Evolutionary conservation across 2,888 invertebrate species (phyloP).

Genomic region (Leptura quadrifasciata): DNA sequence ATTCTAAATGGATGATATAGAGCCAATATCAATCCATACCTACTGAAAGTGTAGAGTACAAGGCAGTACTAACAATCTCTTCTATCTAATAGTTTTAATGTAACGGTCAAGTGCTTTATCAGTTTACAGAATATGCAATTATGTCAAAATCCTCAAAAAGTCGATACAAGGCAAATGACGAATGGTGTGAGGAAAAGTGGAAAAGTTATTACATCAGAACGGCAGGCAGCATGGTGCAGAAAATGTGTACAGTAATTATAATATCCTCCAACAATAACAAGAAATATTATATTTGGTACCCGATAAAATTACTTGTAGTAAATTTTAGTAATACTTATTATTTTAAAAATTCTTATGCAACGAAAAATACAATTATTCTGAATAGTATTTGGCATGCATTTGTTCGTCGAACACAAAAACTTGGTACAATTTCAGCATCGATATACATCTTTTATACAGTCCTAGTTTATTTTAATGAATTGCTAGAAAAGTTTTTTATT

Average conservation of each 20-base stretch:
- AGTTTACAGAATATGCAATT: too few species aligned
- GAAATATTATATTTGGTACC: neutral
- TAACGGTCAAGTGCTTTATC: too few species aligned
- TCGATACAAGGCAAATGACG: too few species aligned
- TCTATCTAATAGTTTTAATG: too few species aligned
- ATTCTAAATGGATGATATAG: too few species aligned
- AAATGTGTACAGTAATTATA: neutral
- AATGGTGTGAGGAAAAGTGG: too few species aligned
- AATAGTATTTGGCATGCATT: neutral
- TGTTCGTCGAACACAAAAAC: neutral
- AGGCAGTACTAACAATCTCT: too few species aligned
- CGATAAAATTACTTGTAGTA: neutral
- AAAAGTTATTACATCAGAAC: too few species aligned
- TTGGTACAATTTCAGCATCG: neutral
- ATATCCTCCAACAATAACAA: neutral
- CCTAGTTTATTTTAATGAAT: neutral
- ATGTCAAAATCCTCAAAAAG: too few species aligned
- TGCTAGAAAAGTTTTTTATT: neutral
- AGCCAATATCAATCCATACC: too few species aligned
- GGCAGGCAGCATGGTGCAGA: too few species aligned
- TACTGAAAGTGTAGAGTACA: too few species aligned
- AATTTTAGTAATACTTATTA: neutral
- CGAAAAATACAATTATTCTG: slow-evolving; percentile 1
- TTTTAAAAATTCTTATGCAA: slow-evolving; percentile 2
- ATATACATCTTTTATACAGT: neutral